phyloP scores from a whole-genome alignment of 2,113 vertebrate genomes.

The Sorex araneus region DNA sequence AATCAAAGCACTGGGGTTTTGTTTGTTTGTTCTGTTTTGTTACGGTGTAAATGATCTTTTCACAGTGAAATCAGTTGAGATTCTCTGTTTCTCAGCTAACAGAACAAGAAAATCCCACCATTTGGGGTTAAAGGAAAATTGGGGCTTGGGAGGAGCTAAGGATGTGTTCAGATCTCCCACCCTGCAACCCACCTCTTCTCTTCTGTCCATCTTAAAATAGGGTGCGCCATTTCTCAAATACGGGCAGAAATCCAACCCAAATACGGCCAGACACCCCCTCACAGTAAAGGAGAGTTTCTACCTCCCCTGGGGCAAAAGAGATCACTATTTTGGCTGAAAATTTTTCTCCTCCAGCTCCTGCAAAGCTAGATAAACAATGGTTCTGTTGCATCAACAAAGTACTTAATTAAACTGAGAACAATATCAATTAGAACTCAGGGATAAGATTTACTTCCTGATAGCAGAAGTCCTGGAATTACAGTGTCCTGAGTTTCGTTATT shows the following conservation, averaged over 20 bases:
- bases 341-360: constrained; percentile 65
- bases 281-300: constrained; percentile 34
- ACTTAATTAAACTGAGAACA: constrained; percentile 76
- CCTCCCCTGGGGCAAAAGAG: constrained; percentile 61
- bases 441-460: constrained; percentile 69
- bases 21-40: not conserved
- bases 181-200: not conserved
- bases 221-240: not conserved
- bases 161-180: not conserved
- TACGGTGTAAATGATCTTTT: constrained; percentile 39
- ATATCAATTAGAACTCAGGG: constrained; percentile 70
- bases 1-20: constrained; percentile 25
- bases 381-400: constrained; percentile 79
- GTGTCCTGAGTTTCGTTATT: constrained; percentile 40
- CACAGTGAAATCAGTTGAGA: constrained; percentile 35
- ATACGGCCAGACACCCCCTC: constrained; percentile 7
- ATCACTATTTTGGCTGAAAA: constrained; percentile 71
- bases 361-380: constrained; percentile 79
- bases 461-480: constrained; percentile 31
- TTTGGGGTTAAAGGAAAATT: not conserved
- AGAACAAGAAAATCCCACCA: constrained; percentile 13
- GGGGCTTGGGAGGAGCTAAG: not conserved
- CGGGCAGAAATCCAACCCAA: constrained; percentile 12
- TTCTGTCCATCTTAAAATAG: not conserved
- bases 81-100: not conserved